These are phyloP conservation scores for Zaprionus lachaisei DNA, from an alignment of 1,140 invertebrate genomes.

Conservation along the genomic window DNA sequence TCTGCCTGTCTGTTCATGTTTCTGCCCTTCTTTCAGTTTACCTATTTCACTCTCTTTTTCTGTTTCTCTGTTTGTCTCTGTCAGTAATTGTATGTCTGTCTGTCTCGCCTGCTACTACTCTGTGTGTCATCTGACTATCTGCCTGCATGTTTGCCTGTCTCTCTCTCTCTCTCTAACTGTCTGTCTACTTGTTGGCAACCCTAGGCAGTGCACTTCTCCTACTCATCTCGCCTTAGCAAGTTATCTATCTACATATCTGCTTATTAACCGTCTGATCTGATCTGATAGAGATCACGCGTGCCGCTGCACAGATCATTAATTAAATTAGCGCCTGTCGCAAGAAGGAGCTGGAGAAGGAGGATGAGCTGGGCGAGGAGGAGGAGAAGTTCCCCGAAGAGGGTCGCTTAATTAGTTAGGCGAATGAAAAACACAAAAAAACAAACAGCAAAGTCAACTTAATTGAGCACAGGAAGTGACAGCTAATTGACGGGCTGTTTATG, in stretches of 20 bases:
- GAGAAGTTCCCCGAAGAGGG: slow-evolving; percentile 10
- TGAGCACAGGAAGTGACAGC: slow-evolving; percentile 46
- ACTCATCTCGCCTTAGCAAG: neutral
- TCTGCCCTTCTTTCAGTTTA: neutral
- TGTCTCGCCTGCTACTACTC: neutral
- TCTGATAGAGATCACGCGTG: slow-evolving; percentile 62
- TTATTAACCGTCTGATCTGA: slow-evolving; percentile 38
- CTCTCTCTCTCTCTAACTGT: neutral
- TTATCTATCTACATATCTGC: slow-evolving; percentile 20
- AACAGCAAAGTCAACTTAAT: slow-evolving; percentile 28
- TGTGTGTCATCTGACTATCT: neutral
- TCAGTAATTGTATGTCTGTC: neutral
- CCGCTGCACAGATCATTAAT: slow-evolving; percentile 61
- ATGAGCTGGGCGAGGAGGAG: neutral
- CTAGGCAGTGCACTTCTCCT: neutral
- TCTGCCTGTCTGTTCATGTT: neutral
- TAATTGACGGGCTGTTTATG: slow-evolving; percentile 35
- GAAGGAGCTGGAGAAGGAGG: slow-evolving; percentile 13
- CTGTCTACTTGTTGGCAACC: neutral
- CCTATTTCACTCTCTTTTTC: neutral
- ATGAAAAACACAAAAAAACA: slow-evolving; percentile 1
- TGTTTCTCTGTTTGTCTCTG: neutral
- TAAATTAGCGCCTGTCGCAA: slow-evolving; percentile 66
- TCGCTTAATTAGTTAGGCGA: slow-evolving; percentile 46
- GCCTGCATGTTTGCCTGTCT: neutral